Base-by-base conservation (phyloP, 2,113 vertebrate genomes). In the Rhadina sibilatrix region DNA sequence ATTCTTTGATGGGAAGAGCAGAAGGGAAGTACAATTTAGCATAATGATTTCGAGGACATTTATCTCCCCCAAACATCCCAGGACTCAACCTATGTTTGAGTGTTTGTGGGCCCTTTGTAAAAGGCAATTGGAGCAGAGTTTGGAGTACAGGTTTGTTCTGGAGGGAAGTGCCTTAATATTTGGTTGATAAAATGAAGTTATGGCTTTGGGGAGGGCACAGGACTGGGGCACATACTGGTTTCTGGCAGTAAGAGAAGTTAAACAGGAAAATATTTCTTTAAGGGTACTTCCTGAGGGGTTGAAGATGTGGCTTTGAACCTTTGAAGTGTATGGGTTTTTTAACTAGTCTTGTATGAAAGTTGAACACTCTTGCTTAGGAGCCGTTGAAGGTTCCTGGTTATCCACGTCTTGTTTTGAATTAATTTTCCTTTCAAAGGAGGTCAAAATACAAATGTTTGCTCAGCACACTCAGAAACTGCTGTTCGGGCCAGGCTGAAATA, bases 231-330 rank as follows among this genome's bases (percentile, higher is more conserved):
- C 35, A 5, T 80, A 25, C 33, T 90, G 22, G 7, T 85, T 85
- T 95, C 53, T 94, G 80, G 6, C 38, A 13, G 60, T 63, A 59
- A 38, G 61, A 84, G 74, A 82, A 23, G 61, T 52, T 78, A 27
- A 95, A 86, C 71, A 77, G 56, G 88, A 94, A 86, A 81, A 4
- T 49, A 4, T 47, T 88, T 92, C 37, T 77, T 42, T 86, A 52
- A 77, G 52, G 42, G 10, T 74, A 18, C 68, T 89, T 93, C 47
- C 79, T 54, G 54, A 81, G 79, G 50, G n/a, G 17, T 13, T 80
- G 54, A 83, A 74, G 33, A 57, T 61, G 54, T 57, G 70, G 6
- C 33, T 77, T 93, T 93, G 71, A 89, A 80, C 33, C 33, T 89
- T 66, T 86, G 76, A 86, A 44, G 42, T 89, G 5, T 20, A 52